Evolutionary conservation across 1,140 invertebrate genomes (phyloP).

Genomic region (Sinonovacula constricta): DNA sequence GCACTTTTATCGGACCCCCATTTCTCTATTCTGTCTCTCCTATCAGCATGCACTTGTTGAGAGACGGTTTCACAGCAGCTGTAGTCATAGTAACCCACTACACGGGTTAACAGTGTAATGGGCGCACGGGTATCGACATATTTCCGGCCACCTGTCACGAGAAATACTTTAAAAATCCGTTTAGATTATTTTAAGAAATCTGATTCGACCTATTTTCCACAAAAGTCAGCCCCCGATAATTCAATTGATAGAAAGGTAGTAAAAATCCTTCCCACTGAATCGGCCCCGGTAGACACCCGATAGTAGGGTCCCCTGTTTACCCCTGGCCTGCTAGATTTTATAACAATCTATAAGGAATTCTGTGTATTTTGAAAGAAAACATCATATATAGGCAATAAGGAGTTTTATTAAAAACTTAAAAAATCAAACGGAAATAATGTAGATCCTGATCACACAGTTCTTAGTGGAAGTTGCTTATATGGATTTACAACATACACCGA

Average conservation of each 20-base stretch:
- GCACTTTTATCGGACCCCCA: constrained; percentile 38
- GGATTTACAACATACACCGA: too few relatives aligned
- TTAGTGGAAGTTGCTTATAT: too few relatives aligned
- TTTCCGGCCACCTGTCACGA: constrained; percentile 51
- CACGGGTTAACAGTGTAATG: constrained; percentile 30
- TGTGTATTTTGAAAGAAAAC: not conserved
- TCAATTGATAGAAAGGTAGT: constrained; percentile 35
- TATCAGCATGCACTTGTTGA: constrained; percentile 45
- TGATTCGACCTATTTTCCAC: constrained; percentile 48
- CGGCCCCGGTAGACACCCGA: constrained; percentile 40
- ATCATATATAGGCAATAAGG: not conserved
- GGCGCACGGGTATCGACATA: constrained; percentile 25
- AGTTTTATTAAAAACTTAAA: not conserved
- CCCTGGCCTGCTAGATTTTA: too few relatives aligned
- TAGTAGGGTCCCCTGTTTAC: constrained; percentile 34
- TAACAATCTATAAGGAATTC: constrained; percentile 28
- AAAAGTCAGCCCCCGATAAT: constrained; percentile 39
- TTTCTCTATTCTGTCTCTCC: constrained; percentile 18
- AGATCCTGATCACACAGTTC: too few relatives aligned
- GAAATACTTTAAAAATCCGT: constrained; percentile 54
- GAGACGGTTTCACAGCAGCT: constrained; percentile 40
- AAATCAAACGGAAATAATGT: not conserved
- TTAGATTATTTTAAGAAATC: constrained; percentile 53
- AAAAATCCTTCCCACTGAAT: constrained; percentile 15
- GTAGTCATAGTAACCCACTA: constrained; percentile 26